A percentile compares a stretch with the other conserved stretches of the same genome.
These are phyloP conservation scores for Endomychus coccineus DNA, from an alignment of 2,888 invertebrate species.

Conservation along the genomic window DNA sequence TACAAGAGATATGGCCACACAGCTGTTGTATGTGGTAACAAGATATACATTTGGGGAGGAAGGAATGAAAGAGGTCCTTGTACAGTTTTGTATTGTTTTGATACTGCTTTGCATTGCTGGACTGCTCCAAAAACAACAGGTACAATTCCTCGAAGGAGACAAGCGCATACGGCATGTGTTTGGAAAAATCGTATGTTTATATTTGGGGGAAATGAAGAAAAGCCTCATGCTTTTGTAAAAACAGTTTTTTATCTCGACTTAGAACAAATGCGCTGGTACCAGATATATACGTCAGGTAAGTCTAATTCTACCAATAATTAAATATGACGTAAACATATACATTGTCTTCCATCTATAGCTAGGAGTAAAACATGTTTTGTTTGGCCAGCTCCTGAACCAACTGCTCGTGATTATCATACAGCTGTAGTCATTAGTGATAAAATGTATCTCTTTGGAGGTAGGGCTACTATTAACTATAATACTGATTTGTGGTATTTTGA, in stretches of 20 bases:
- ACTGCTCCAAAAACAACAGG: slow-evolving; percentile 59
- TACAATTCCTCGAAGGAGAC: slow-evolving; percentile 69
- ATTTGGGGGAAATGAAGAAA: slow-evolving; percentile 88
- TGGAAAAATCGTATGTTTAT: slow-evolving; percentile 76
- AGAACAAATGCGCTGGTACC: slow-evolving; percentile 64
- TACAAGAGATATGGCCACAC: slow-evolving; percentile 90
- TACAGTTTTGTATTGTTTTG: slow-evolving; percentile 73
- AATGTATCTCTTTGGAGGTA: slow-evolving; percentile 87
- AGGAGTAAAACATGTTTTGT: too few species aligned
- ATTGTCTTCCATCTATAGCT: too few species aligned
- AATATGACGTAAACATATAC: too few species aligned
- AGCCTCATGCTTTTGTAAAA: slow-evolving; percentile 69
- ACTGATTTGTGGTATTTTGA: slow-evolving; percentile 71
- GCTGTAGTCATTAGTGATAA: slow-evolving; percentile 66
- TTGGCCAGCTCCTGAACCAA: too few species aligned
- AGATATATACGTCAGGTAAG: slow-evolving; percentile 53
- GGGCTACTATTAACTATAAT: slow-evolving; percentile 53
- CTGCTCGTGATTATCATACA: slow-evolving; percentile 82
- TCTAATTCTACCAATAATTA: too few species aligned
- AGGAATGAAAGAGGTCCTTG: slow-evolving; percentile 79
- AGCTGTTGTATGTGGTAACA: slow-evolving; percentile 70
- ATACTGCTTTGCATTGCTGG: slow-evolving; percentile 65
- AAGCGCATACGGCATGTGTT: slow-evolving; percentile 86
- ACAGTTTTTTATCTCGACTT: slow-evolving; percentile 71
- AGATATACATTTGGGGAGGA: slow-evolving; percentile 87